phyloP scores from a whole-genome alignment of 2,113 vertebrate species.

The Callopanchax toddi region DNA sequence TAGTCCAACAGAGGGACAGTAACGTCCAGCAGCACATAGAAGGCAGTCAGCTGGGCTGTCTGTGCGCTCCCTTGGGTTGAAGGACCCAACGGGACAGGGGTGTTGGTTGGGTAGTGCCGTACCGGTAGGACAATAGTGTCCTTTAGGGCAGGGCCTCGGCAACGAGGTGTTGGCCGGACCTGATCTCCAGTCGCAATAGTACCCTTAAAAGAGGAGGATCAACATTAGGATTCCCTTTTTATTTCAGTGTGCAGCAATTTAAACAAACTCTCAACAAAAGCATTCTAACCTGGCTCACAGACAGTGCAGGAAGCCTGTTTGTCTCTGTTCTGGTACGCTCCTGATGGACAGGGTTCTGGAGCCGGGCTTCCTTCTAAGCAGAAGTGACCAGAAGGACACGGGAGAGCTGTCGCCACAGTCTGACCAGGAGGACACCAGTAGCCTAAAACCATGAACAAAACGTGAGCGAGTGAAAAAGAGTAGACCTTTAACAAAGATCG shows the following conservation, averaged over 20 bases:
- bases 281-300: conserved; percentile 76
- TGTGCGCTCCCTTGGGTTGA: conserved; percentile 75
- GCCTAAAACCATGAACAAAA: conserved; percentile 57
- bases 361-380: conserved; percentile 75
- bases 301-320: conserved; percentile 69
- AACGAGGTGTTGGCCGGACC: conserved; percentile 75
- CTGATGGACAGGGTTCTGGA: conserved; percentile 77
- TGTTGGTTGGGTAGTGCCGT: conserved; percentile 79
- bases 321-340: conserved; percentile 79
- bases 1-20: conserved; percentile 83
- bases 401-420: conserved; percentile 61
- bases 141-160: conserved; percentile 82
- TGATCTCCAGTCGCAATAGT: conserved; percentile 84
- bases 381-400: conserved; percentile 80
- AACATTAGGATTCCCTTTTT: neutral
- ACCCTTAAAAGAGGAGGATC: conserved; percentile 76
- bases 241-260: too few relatives aligned
- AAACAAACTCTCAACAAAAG: too few relatives aligned
- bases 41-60: conserved; percentile 75
- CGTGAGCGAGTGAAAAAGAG: neutral
- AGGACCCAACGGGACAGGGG: conserved; percentile 87
- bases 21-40: conserved; percentile 85
- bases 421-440: conserved; percentile 83
- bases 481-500: neutral
- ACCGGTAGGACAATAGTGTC: conserved; percentile 89